phyloP scores from a whole-genome alignment of 37 sponge, comb jelly and placozoan species.

The Halisarca cf. caerulea region DNA sequence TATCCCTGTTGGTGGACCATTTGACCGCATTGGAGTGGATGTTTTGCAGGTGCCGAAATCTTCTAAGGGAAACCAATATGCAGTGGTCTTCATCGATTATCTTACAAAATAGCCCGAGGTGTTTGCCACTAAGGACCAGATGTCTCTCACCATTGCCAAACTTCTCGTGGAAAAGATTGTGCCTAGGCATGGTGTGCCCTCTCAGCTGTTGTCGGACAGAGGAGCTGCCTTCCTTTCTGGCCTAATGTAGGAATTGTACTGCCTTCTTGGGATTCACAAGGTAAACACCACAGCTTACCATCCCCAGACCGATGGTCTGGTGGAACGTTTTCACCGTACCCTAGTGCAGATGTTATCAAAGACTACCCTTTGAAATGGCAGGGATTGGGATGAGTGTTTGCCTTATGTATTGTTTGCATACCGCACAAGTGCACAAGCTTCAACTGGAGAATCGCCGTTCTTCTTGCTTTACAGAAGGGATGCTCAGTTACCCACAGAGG shows the following conservation, averaged over 20 bases:
- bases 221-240: conserved; percentile 30
- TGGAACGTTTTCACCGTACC: conserved; percentile 44
- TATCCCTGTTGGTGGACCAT: conserved; percentile 25
- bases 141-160: conserved; percentile 43
- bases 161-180: conserved; percentile 41
- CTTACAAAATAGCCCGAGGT: conserved; percentile 54
- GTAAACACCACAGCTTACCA: conserved; percentile 51
- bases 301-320: conserved; percentile 61
- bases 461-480: conserved; percentile 46
- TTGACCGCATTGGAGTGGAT: conserved; percentile 38
- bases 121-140: conserved; percentile 29
- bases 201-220: conserved; percentile 28
- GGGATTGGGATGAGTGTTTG: conserved; percentile 50
- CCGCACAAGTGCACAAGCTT: background rate
- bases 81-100: conserved; percentile 62
- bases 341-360: conserved; percentile 48
- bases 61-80: conserved; percentile 7
- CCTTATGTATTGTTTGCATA: conserved; percentile 47
- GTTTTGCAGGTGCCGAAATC: conserved; percentile 11
- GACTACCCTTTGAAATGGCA: background rate
- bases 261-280: background rate
- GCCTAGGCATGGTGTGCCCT: conserved; percentile 42
- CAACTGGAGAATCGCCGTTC: conserved; percentile 41
- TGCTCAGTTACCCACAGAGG: conserved; percentile 32
- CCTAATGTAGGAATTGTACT: conserved; percentile 10